These are phyloP conservation scores for Anabas testudineus DNA, from an alignment of 2,797 vertebrate genomes.

Conservation along the genomic window DNA sequence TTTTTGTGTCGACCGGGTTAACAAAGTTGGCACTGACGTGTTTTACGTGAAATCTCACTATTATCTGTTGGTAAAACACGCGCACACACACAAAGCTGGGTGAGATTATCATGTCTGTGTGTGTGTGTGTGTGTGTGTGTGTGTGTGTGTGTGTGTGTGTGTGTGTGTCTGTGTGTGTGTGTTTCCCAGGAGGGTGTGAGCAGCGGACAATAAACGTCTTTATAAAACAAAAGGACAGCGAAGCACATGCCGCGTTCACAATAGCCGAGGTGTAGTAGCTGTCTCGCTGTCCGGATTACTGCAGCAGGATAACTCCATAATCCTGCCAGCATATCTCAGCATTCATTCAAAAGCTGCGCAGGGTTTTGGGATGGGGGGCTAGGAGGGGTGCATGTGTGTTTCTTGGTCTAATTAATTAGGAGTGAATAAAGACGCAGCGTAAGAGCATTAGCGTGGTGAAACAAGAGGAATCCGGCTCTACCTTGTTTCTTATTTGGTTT, in stretches of 20 bases:
- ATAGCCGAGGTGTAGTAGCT: constrained; percentile 37
- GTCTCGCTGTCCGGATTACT: constrained; percentile 64
- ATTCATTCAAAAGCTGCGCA: constrained; percentile 23
- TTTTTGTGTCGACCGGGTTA: constrained; percentile 10
- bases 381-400: background rate
- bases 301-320: constrained; percentile 64
- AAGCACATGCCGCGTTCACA: constrained; percentile 35
- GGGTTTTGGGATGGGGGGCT: background rate
- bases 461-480: constrained; percentile 52
- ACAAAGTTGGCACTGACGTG: constrained; percentile 41
- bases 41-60: constrained; percentile 54
- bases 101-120: constrained; percentile 61
- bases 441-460: constrained; percentile 68
- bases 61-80: constrained; percentile 42
- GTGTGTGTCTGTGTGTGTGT: constrained; percentile 30
- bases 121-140: constrained; percentile 26
- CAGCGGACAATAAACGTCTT: constrained; percentile 56
- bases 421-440: constrained; percentile 71
- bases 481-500: constrained; percentile 59
- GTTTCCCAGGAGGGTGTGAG: constrained; percentile 32
- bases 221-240: constrained; percentile 61
- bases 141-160: constrained; percentile 5
- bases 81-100: constrained; percentile 52
- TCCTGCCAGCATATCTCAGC: constrained; percentile 60
- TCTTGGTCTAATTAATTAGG: constrained; percentile 78